A percentile compares a stretch with the other conserved stretches of the same genome.
These are phyloP conservation scores for Chrysogorgia sp. DNA, from an alignment of 92 coral and sea anemone genomes.

Conservation along the genomic window DNA sequence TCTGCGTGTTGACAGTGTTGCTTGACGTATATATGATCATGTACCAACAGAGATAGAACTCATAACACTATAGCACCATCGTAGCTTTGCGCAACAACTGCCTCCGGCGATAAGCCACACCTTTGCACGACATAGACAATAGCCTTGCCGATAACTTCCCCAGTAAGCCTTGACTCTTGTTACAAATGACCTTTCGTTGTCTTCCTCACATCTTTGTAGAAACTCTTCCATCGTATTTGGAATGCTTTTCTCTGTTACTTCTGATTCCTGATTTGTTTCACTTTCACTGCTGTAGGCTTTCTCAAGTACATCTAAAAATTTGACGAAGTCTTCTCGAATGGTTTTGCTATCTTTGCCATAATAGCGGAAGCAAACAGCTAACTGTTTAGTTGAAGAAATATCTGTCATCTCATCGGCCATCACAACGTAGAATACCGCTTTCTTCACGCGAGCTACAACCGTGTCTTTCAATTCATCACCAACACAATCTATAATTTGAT, in stretches of 20 bases:
- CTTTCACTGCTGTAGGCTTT: neutral
- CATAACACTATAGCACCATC: too few relatives aligned
- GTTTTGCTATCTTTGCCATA: neutral
- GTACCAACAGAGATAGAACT: too few relatives aligned
- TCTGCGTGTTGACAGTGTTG: too few relatives aligned
- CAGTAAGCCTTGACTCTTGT: neutral
- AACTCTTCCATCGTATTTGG: conserved; percentile 16
- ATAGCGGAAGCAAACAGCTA: conserved; percentile 25
- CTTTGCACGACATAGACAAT: conserved; percentile 2
- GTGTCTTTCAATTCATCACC: conserved; percentile 1
- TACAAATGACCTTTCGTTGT: conserved; percentile 4
- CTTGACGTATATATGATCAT: too few relatives aligned
- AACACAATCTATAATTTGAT: conserved; percentile 20
- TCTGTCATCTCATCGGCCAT: conserved; percentile 19
- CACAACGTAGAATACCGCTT: neutral
- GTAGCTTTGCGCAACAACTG: too few relatives aligned
- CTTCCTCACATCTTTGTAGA: conserved; percentile 29
- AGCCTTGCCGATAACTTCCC: too few relatives aligned
- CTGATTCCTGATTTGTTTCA: neutral
- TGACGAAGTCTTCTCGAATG: conserved; percentile 13
- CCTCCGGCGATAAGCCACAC: too few relatives aligned
- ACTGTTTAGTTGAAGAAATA: conserved; percentile 1
- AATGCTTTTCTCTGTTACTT: neutral
- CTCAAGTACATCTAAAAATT: conserved; percentile 13
- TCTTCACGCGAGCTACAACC: conserved; percentile 12